Base-by-base conservation (phyloP, 2,113 vertebrate genomes). In the Callipepla squamata region DNA sequence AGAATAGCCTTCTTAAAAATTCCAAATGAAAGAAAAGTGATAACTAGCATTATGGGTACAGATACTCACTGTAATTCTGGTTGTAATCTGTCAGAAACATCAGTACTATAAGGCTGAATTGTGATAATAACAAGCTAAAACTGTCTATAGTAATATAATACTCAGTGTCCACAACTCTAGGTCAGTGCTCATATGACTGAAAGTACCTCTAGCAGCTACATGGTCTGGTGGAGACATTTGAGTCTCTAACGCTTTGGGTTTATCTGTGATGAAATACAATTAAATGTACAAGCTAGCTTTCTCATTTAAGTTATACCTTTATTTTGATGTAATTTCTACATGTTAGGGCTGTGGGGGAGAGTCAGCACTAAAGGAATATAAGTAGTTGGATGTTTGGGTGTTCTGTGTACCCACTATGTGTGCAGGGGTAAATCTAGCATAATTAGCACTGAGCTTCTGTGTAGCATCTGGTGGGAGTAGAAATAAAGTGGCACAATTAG, bases 21-120 rank as follows among this genome's bases (percentile, higher is more conserved):
- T 22, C 21, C 34, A 78, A 48, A 85, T 66, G n/a, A 7, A 34
- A 30, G 26, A 28, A 74, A 57, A 50, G 4, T 10, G 40, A 83
- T 63, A 42, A 44, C 4, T 92, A 62, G 70, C 76, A 61, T 80
- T 84, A 68, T 67, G 6, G 20, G 53, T 68, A 66, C 12, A 85
- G 6, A 5, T 79, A 20, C 6, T 68, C 3, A 0, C 32, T 53
- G 16, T 36, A 63, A 78, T 97, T 87, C 61, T 85, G 68, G 59
- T 63, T 79, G 59, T 25, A 92, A 77, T 91, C 77, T 72, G 68
- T 82, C 84, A 94, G 72, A 89, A 93, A 34, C 12, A 12, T 28
- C 69, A 75, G 51, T 57, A 36, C 85, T 80, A 53, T 65, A 95
- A 94, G 91, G 8, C 55, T 80, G 58, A 88, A 93, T 76, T 62